Conservation (phyloP, 2,113 vertebrate genomes). For the Amblyornis subalaris region DNA sequence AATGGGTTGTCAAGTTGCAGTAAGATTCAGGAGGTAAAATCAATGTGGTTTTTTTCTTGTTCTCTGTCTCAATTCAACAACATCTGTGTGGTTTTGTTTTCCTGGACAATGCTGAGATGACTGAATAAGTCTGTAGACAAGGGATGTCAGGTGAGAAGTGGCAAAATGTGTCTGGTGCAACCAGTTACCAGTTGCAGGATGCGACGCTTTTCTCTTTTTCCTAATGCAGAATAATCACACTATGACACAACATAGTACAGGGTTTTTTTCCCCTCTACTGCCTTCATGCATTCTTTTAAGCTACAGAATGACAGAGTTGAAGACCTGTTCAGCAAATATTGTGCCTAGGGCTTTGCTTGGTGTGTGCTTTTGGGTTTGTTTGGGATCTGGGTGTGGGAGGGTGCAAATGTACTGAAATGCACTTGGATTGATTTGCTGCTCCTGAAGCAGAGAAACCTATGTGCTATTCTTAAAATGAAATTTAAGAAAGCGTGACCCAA, state of each 20-base stretch:
- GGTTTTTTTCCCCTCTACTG: neutral
- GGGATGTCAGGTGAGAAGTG: neutral
- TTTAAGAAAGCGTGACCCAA: neutral
- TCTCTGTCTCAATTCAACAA: neutral
- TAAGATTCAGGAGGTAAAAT: neutral
- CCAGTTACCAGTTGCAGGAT: neutral
- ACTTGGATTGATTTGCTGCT: neutral
- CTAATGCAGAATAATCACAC: neutral
- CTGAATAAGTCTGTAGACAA: neutral
- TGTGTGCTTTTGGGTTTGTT: neutral
- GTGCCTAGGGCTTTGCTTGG: neutral
- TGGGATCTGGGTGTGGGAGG: neutral
- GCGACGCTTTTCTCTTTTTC: neutral
- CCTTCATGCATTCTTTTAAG: neutral
- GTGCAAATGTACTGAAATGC: neutral
- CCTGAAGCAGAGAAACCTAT: neutral
- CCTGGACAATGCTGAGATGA: neutral
- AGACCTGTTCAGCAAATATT: neutral
- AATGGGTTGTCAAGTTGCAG: neutral
- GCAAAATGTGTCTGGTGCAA: neutral
- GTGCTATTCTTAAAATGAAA: neutral
- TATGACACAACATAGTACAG: fast-evolving
- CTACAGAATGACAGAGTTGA: neutral
- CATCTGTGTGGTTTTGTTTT: neutral
- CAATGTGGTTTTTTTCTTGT: neutral